Conservation (phyloP, 2,797 vertebrate genomes). For the Cynopterus sphinx region DNA sequence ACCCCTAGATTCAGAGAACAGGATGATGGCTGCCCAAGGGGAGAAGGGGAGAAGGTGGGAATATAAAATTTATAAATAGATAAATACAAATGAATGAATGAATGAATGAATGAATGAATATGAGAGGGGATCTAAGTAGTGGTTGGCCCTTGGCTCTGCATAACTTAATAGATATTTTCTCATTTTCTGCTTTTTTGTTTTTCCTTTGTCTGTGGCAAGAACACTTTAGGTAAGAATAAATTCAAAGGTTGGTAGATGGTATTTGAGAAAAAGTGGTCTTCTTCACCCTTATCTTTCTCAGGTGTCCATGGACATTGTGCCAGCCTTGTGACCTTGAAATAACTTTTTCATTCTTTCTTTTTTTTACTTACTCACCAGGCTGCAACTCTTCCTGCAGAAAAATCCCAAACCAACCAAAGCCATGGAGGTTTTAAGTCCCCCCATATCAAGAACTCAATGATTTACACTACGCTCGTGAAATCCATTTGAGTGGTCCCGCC, state of each 20-base stretch:
- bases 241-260: background rate
- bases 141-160: background rate
- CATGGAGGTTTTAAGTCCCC: background rate
- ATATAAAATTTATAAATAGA: background rate
- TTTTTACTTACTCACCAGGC: background rate
- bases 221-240: background rate
- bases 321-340: background rate
- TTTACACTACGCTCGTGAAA: background rate
- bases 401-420: constrained; percentile 7
- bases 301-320: no score
- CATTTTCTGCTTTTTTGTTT: constrained; percentile 20
- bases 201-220: background rate
- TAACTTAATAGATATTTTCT: background rate
- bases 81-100: no score
- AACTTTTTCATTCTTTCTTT: background rate
- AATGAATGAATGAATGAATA: no score
- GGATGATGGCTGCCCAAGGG: background rate
- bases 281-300: background rate
- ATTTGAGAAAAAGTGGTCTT: background rate
- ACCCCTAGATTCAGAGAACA: background rate
- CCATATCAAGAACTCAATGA: background rate
- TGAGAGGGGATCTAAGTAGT: background rate
- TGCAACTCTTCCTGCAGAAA: background rate
- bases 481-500: background rate
- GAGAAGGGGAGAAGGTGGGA: background rate